These are phyloP conservation scores for Phyllotreta striolata DNA, from an alignment of 2,888 invertebrate species.

Conservation along the genomic window DNA sequence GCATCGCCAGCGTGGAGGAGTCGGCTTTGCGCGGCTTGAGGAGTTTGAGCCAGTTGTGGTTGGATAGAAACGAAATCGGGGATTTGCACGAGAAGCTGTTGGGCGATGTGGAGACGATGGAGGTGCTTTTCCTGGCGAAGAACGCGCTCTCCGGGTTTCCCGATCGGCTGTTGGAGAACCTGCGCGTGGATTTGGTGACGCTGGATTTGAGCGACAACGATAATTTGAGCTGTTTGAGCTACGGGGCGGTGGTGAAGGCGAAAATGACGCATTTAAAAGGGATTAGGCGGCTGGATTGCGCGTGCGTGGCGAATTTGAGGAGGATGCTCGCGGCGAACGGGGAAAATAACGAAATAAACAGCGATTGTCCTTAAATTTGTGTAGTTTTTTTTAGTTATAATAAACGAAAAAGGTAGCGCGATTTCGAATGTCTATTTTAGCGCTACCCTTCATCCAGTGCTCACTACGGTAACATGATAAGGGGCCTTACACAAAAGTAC, in stretches of 20 bases:
- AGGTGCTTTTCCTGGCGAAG: constrained; percentile 37
- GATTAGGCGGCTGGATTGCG: constrained; percentile 39
- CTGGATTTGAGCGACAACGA: constrained; percentile 42
- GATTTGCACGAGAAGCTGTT: constrained; percentile 43
- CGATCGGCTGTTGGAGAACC: constrained; percentile 31
- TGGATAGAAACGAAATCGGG: constrained; percentile 48
- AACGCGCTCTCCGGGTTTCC: constrained; percentile 41
- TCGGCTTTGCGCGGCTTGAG: constrained; percentile 44
- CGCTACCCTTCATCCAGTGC: no score
- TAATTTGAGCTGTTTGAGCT: constrained; percentile 41
- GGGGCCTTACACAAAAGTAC: no score
- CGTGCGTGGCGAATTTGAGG: constrained; percentile 35
- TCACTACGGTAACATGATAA: no score
- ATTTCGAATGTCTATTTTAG: no score
- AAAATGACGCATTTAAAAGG: constrained; percentile 34
- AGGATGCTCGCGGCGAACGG: constrained; percentile 15
- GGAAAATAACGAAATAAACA: constrained; percentile 37
- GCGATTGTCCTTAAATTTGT: constrained; percentile 22
- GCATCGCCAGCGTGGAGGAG: constrained; percentile 42
- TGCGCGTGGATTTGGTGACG: constrained; percentile 31
- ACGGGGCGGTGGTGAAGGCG: constrained; percentile 37
- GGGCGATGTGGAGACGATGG: constrained; percentile 37
- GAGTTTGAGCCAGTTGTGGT: constrained; percentile 45
- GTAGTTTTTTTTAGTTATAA: no score
- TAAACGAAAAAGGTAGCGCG: no score